Percentiles rank a stretch among this genome's conserved stretches.
Conservation (phyloP, 1,140 invertebrate species). For the Alviniconcha marisindica region DNA sequence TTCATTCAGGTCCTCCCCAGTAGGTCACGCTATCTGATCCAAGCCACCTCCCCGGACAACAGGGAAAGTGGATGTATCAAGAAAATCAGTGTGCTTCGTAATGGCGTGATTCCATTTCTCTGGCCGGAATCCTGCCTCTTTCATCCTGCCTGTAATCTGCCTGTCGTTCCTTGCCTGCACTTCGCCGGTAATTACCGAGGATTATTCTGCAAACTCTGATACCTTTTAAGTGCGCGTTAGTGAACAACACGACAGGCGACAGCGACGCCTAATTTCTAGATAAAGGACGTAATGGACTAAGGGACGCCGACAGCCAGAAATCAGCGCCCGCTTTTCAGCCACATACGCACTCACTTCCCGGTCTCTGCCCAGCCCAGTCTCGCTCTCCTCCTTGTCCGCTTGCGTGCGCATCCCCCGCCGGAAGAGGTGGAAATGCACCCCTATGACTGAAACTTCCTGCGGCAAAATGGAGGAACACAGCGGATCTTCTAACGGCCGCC, state of each 20-base stretch:
- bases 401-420: constrained; percentile 27
- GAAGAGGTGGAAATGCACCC: constrained; percentile 38
- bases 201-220: constrained; percentile 40
- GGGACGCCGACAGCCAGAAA: background rate
- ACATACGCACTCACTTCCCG: constrained; percentile 11
- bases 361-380: background rate
- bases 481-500: background rate
- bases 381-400: constrained; percentile 17
- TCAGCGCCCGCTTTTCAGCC: constrained; percentile 19
- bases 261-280: constrained; percentile 29
- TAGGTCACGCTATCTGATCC: constrained; percentile 26
- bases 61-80: constrained; percentile 26
- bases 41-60: background rate
- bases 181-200: constrained; percentile 37
- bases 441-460: constrained; percentile 41
- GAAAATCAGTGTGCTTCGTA: constrained; percentile 14
- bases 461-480: constrained; percentile 37
- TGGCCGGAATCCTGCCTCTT: constrained; percentile 37
- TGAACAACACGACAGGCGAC: constrained; percentile 26
- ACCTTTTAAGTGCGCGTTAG: constrained; percentile 44
- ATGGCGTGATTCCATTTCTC: constrained; percentile 43
- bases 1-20: background rate
- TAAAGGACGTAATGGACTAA: constrained; percentile 37
- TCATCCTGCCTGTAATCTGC: constrained; percentile 41
- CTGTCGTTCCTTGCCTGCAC: constrained; percentile 9